A percentile compares a stretch with the other conserved stretches of the same genome.
phyloP scores from a whole-genome alignment of 1,140 invertebrate species.

The Sinella curviseta region DNA sequence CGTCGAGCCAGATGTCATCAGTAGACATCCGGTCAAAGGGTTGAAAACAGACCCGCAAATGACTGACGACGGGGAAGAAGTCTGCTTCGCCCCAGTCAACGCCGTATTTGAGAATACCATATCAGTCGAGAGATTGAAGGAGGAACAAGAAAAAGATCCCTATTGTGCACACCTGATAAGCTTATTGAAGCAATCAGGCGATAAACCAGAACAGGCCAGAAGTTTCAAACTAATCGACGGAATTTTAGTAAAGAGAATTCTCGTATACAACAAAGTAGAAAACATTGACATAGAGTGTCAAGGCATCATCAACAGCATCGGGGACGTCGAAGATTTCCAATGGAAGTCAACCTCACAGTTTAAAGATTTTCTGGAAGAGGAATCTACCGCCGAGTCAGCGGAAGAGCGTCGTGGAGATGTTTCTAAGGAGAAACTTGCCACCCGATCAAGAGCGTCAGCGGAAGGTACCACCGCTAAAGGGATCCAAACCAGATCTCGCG shows the following conservation, averaged over 20 bases:
- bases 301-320: not conserved
- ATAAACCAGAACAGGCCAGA: not conserved
- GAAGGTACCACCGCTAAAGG: not conserved
- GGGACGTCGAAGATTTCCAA: not conserved
- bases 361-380: not conserved
- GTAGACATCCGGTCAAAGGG: slow-evolving; percentile 23
- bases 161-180: not conserved
- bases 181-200: not conserved
- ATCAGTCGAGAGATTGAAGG: not conserved
- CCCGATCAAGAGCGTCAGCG: not conserved
- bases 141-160: not conserved
- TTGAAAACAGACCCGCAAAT: not conserved
- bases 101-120: not conserved
- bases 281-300: not conserved
- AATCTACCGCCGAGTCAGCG: not conserved
- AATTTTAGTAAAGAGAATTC: not conserved
- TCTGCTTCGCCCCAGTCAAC: not conserved
- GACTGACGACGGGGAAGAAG: not conserved
- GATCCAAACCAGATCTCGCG: not conserved
- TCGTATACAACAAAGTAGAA: not conserved
- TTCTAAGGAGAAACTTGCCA: not conserved
- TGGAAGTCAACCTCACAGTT: not conserved
- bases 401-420: not conserved
- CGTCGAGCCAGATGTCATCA: not conserved
- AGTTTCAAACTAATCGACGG: not conserved